phyloP scores from a whole-genome alignment of 2,797 vertebrate genomes.

The Tapera naevia region DNA sequence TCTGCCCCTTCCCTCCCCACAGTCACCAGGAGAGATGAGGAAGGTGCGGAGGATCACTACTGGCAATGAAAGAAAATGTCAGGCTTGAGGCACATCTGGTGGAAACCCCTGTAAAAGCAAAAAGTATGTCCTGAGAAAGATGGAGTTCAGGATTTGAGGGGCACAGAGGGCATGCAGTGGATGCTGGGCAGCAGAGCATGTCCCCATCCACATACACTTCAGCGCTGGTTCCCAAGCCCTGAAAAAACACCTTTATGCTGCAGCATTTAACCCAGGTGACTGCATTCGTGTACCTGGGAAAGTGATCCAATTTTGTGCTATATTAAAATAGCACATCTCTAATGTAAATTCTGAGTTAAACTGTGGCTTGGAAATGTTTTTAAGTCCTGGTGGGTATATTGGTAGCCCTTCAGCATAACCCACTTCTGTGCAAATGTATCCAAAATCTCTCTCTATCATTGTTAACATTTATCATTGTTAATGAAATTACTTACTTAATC shows the following conservation, averaged over 20 bases:
- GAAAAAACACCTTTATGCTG: background rate
- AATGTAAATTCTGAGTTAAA: background rate
- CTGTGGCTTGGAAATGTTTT: background rate
- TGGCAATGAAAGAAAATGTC: background rate
- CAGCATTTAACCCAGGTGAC: background rate
- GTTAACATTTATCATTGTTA: constrained; percentile 59
- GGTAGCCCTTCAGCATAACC: background rate
- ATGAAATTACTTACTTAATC: constrained; percentile 64
- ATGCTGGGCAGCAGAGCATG: background rate
- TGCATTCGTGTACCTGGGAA: background rate
- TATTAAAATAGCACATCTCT: background rate
- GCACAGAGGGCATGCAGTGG: background rate
- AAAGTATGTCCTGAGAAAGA: background rate
- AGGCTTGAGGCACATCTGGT: background rate
- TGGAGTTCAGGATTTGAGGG: background rate
- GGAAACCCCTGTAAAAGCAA: background rate
- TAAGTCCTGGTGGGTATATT: background rate
- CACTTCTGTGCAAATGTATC: constrained; percentile 16
- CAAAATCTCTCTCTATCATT: background rate
- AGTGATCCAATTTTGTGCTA: background rate
- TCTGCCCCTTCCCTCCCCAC: background rate
- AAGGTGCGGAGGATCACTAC: background rate
- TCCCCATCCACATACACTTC: background rate
- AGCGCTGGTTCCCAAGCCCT: background rate
- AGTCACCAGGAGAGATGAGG: background rate